Evolutionary conservation across 64 coral and sea anemone genomes (phyloP).

Genomic region (Porites australiensis): DNA sequence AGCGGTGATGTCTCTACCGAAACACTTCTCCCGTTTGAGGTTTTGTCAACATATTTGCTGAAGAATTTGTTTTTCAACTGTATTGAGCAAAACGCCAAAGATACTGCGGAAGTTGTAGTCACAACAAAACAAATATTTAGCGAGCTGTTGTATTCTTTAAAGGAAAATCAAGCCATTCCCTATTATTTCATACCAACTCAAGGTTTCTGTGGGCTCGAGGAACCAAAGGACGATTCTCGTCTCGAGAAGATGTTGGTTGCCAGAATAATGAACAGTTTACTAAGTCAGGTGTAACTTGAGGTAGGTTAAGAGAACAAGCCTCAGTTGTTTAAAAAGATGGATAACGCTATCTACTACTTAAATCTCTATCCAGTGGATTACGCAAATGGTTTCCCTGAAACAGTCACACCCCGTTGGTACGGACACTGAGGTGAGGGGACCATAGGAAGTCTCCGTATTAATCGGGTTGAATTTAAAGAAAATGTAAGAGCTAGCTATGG

Average conservation of each 20-base stretch:
- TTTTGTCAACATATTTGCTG: conserved; percentile 44
- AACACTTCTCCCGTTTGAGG: conserved; percentile 32
- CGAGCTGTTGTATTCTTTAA: conserved; percentile 1
- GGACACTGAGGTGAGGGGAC: no score
- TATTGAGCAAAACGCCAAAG: conserved; percentile 15
- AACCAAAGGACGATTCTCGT: not conserved
- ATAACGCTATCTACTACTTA: no score
- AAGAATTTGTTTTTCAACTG: conserved; percentile 66
- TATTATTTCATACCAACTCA: not conserved
- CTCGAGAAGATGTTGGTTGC: not conserved
- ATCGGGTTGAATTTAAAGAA: no score
- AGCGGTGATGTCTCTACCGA: not conserved
- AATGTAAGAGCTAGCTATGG: no score
- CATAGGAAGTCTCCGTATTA: no score
- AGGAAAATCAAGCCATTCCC: not conserved
- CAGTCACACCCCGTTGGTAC: no score
- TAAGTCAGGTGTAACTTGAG: not conserved
- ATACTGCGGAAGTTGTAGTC: not conserved
- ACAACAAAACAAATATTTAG: conserved; percentile 30
- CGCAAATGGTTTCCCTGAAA: no score
- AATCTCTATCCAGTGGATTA: no score
- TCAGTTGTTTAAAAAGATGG: no score
- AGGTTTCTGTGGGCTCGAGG: not conserved
- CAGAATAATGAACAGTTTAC: not conserved
- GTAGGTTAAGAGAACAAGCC: no score